Evolutionary conservation across 2,113 vertebrate genomes (phyloP), one percentile per base, ranked within the genome.

Genomic region (Gymnogyps californianus): DNA sequence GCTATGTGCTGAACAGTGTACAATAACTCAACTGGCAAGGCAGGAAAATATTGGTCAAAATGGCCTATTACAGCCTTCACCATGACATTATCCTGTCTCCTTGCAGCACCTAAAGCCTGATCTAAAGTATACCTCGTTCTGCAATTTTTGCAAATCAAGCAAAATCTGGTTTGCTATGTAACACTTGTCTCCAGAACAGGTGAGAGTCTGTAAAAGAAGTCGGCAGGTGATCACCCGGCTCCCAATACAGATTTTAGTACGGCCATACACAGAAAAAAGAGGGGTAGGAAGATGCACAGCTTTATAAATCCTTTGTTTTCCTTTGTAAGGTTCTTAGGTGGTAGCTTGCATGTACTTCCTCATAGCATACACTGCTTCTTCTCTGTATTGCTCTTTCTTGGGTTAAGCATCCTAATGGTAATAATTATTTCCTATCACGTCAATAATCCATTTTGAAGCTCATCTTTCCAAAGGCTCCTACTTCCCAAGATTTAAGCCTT

Each of bases 1-100:
- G 32, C 36, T n/a, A 31, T 0, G 0, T 16, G n/a, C 44, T 83
- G 66, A 67, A 7, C 25, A 24, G 24, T 0, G 16, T 28, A 22
- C 36, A n/a, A 2, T 6, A 46, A 46, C 66, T 59, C 28, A n/a
- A 4, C 9, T 3, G 29, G 54, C 26, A 58, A 69, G 31, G 62
- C 49, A 93, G 78, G 75, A 47, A 69, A 87, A 25, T 4, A 49
- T 1, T 12, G 13, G 67, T 58, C 40, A 71, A 59, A 91, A 47
- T 4, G 25, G 38, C 24, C n/a, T 40, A 1, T 28, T 28, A 21
- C 9, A 71, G 52, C 61, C 61, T 59, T 77, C 57, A 25, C 54
- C 26, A 6, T 3, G 55, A 46, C 51, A 29, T 31, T 18, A 44
- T 25, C 52, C 42, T 34, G 18, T 69, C 40, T 86, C 38, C 17